Percentiles rank a stretch among this genome's conserved stretches.
phyloP scores from a whole-genome alignment of 2,888 invertebrate species.

The Lasioglossum vierecki region DNA sequence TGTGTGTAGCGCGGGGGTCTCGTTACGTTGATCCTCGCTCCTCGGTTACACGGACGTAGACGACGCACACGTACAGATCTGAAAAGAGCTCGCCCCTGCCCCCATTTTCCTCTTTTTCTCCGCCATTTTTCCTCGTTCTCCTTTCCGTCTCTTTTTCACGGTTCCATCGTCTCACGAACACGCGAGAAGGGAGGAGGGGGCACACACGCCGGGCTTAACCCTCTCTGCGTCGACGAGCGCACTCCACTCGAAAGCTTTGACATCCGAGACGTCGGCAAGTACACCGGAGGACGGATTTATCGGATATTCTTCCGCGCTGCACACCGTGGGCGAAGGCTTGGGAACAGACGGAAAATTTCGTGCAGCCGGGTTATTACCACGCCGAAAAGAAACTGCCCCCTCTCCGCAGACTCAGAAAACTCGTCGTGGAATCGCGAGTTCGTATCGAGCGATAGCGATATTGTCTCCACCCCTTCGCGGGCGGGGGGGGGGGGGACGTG shows the following conservation, averaged over 20 bases:
- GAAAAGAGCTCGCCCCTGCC: slow-evolving; percentile 3
- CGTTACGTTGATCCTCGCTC: slow-evolving; percentile 42
- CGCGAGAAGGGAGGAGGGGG: background rate
- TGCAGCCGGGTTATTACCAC: slow-evolving; percentile 44
- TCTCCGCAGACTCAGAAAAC: background rate
- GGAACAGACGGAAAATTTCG: slow-evolving; percentile 42
- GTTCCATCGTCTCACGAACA: slow-evolving; percentile 8
- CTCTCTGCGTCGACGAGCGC: slow-evolving; percentile 48
- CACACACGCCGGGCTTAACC: slow-evolving; percentile 43
- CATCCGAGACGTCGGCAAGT: slow-evolving; percentile 70
- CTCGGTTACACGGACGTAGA: slow-evolving; percentile 22
- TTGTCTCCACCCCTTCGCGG: background rate
- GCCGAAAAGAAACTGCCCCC: slow-evolving; percentile 9
- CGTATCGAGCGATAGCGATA: background rate
- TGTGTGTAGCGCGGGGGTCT: slow-evolving; percentile 42
- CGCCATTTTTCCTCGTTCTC: background rate
- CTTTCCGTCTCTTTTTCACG: slow-evolving; percentile 7
- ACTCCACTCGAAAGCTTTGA: slow-evolving; percentile 72
- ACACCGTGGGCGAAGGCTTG: background rate
- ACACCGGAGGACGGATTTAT: slow-evolving; percentile 67
- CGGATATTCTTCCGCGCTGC: slow-evolving; percentile 64
- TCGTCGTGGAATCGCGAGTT: slow-evolving; percentile 4
- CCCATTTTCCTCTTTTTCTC: slow-evolving; percentile 17
- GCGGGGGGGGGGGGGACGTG: background rate
- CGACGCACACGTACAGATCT: slow-evolving; percentile 22